Conservation (phyloP, 2,888 invertebrate species). For the Cataglyphis cursor region DNA sequence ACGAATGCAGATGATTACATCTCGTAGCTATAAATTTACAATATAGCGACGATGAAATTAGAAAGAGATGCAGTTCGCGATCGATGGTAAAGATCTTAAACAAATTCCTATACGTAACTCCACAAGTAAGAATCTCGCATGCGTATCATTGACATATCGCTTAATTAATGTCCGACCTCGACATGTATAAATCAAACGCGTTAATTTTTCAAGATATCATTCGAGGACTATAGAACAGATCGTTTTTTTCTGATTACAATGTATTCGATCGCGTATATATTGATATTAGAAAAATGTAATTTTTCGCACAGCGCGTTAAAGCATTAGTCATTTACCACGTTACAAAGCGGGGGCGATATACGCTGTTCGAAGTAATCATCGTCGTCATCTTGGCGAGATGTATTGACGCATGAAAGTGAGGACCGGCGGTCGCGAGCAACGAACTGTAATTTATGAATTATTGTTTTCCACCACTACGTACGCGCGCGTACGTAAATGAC, state of each 20-base stretch:
- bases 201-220: slow-evolving; percentile 1
- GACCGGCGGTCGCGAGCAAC: neutral
- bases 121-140: neutral
- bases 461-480: slow-evolving; percentile 51
- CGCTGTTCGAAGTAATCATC: slow-evolving; percentile 43
- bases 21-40: slow-evolving; percentile 20
- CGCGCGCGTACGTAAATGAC: neutral
- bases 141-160: neutral
- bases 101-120: neutral
- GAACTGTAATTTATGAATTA: slow-evolving; percentile 61
- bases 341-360: neutral
- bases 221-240: neutral
- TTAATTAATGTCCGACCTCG: slow-evolving; percentile 9
- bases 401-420: slow-evolving; percentile 49
- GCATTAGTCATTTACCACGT: slow-evolving; percentile 19
- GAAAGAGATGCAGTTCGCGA: slow-evolving; percentile 17
- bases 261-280: neutral
- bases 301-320: neutral
- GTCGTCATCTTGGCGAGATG: slow-evolving; percentile 36
- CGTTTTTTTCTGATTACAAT: neutral
- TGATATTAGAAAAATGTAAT: slow-evolving; percentile 10
- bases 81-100: neutral
- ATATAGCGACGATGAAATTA: slow-evolving; percentile 9
- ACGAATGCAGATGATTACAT: neutral
- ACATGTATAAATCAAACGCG: slow-evolving; percentile 22